phyloP scores from a whole-genome alignment of 2,888 invertebrate species.

The Parnassius glacialis region DNA sequence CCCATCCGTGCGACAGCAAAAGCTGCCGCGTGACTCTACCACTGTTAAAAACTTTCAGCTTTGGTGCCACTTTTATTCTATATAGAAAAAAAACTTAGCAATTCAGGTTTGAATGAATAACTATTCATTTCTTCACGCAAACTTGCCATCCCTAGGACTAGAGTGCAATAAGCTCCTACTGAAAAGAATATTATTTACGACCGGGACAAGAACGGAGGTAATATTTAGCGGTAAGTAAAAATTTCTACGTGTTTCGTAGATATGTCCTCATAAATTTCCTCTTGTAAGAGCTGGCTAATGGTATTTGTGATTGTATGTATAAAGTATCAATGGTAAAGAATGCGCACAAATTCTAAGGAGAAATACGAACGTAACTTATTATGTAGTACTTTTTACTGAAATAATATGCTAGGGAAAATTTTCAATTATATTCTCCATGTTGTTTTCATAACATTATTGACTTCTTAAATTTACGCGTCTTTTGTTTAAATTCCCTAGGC shows the following conservation, averaged over 20 bases:
- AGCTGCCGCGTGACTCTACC: too few relatives aligned
- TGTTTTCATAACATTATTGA: too few relatives aligned
- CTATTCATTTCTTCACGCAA: constrained; percentile 56
- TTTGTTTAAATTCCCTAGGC: too few relatives aligned
- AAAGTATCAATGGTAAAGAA: constrained; percentile 50
- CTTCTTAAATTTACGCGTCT: too few relatives aligned
- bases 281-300: constrained; percentile 71
- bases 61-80: too few relatives aligned
- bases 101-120: constrained; percentile 7
- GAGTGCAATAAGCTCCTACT: constrained; percentile 63
- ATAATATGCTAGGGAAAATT: too few relatives aligned
- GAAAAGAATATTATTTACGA: constrained; percentile 79
- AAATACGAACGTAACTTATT: constrained; percentile 4
- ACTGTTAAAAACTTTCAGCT: too few relatives aligned
- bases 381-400: too few relatives aligned
- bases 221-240: constrained; percentile 71
- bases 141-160: constrained; percentile 29
- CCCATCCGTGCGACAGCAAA: too few relatives aligned
- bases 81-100: constrained; percentile 12
- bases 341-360: constrained; percentile 36
- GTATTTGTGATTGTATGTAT: constrained; percentile 52
- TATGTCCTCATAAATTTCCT: constrained; percentile 69
- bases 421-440: too few relatives aligned
- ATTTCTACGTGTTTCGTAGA: constrained; percentile 60
- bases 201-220: constrained; percentile 56